Evolutionary conservation across 2,888 invertebrate species (phyloP), one percentile per base, ranked within the genome.

Genomic region (Branchinecta sandiegonensis): DNA sequence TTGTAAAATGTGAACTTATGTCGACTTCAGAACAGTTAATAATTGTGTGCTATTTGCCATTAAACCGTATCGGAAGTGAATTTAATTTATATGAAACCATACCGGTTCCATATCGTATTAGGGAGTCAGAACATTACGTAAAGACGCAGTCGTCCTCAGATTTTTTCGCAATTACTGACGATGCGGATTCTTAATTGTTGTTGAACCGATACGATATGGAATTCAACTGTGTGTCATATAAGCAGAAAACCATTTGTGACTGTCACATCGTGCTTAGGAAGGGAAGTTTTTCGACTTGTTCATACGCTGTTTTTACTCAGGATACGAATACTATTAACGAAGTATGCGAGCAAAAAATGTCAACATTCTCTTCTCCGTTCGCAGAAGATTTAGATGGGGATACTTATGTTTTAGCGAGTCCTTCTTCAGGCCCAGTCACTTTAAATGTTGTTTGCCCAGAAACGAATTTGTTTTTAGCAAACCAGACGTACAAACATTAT

Each of bases 211-310:
- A 56, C 17, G 56, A 56, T 56, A n/a, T 56, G 14, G 56, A 56
- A 56, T 56, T 56, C 17, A 56, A 56, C n/a, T 56, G 14, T 56
- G 56, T 56, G 6, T 56, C 56, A 6, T 56, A 56, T 56, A 56
- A 56, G 5, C 56, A 56, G 6, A 56, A 56, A 56, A 56, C 17
- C 4, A 56, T 56, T 56, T 56, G 56, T 56, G 56, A 56, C 8
- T 4, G 4, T 17, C 56, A 56, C 17, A 56, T 56, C 0, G 56
- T 56, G 6, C 13, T 56, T 13, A 56, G 56, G 8, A 56, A 56
- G 5, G 56, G n/a, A 6, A 56, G 56, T 8, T 56, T 56, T 17
- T 4, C 56, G 5, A 6, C 56, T n/a, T 56, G 56, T 5, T 56
- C 4, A 4, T 13, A 56, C 17, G n/a, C 56, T 56, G 56, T 56